These are phyloP conservation scores for Carcina quercana DNA, from an alignment of 2,888 invertebrate species.

Conservation along the genomic window DNA sequence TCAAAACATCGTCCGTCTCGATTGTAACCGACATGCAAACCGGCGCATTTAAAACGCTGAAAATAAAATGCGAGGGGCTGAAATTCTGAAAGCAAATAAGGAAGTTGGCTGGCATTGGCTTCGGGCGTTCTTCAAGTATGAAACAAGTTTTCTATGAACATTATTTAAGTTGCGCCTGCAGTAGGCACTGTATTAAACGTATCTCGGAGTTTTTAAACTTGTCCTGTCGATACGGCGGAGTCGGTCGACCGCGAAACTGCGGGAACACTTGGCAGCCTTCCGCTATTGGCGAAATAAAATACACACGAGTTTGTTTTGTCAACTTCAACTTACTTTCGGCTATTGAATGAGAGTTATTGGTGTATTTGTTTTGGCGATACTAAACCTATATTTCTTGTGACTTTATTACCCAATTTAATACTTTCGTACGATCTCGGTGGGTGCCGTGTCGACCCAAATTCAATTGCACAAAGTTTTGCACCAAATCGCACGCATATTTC, in stretches of 20 bases:
- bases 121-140: conserved; percentile 38
- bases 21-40: conserved; percentile 58
- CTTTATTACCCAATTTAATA: no score
- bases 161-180: conserved; percentile 58
- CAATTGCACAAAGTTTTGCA: no score
- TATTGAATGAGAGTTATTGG: no score
- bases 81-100: conserved; percentile 54
- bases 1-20: conserved; percentile 47
- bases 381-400: no score
- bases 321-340: conserved; percentile 18
- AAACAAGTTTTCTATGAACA: conserved; percentile 59
- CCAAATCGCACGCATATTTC: no score
- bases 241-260: conserved; percentile 57
- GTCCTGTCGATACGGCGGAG: conserved; percentile 40
- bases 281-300: conserved; percentile 60
- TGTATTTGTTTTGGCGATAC: no score
- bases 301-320: conserved; percentile 55
- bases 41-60: conserved; percentile 47
- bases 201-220: conserved; percentile 58
- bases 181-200: conserved; percentile 56
- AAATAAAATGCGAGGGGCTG: conserved; percentile 47
- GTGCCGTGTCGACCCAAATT: no score
- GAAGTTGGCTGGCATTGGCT: conserved; percentile 47
- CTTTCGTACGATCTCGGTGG: no score
- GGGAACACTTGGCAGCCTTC: conserved; percentile 53